These are phyloP conservation scores for Labrus mixtus DNA, from an alignment of 2,113 vertebrate species.

Conservation along the genomic window DNA sequence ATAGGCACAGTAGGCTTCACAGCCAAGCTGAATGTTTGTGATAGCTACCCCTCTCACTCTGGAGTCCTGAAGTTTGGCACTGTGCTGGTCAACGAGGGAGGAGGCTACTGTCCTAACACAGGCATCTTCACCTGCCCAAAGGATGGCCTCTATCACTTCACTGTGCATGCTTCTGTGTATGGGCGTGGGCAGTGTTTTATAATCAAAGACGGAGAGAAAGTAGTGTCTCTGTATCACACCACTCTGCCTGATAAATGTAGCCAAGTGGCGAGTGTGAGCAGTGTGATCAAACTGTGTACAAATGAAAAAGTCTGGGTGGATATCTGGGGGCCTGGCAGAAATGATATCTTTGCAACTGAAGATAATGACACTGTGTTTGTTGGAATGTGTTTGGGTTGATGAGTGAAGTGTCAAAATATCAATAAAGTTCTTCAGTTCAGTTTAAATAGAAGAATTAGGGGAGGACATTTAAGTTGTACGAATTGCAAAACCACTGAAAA, in stretches of 20 bases:
- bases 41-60: slow-evolving; percentile 58
- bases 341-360: slow-evolving; percentile 55
- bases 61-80: slow-evolving; percentile 50
- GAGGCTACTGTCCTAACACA: slow-evolving; percentile 33
- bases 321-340: slow-evolving; percentile 34
- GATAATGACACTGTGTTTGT: slow-evolving; percentile 67
- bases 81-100: slow-evolving; percentile 57
- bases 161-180: slow-evolving; percentile 47
- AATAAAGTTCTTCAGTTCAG: background rate
- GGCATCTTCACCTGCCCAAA: slow-evolving; percentile 52
- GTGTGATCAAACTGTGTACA: slow-evolving; percentile 43
- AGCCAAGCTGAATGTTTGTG: slow-evolving; percentile 35
- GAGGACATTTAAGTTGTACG: too few relatives aligned
- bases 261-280: slow-evolving; percentile 60
- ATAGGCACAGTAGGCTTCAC: slow-evolving; percentile 62
- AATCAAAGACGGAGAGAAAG: slow-evolving; percentile 67
- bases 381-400: slow-evolving; percentile 42
- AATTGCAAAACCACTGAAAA: too few relatives aligned
- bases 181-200: slow-evolving; percentile 51
- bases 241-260: slow-evolving; percentile 49
- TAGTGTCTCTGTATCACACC: slow-evolving; percentile 59
- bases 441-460: too few relatives aligned
- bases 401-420: background rate
- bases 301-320: slow-evolving; percentile 45
- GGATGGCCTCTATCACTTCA: slow-evolving; percentile 59